phyloP scores from a whole-genome alignment of 2,797 vertebrate genomes.

The Leptoclinus maculatus region DNA sequence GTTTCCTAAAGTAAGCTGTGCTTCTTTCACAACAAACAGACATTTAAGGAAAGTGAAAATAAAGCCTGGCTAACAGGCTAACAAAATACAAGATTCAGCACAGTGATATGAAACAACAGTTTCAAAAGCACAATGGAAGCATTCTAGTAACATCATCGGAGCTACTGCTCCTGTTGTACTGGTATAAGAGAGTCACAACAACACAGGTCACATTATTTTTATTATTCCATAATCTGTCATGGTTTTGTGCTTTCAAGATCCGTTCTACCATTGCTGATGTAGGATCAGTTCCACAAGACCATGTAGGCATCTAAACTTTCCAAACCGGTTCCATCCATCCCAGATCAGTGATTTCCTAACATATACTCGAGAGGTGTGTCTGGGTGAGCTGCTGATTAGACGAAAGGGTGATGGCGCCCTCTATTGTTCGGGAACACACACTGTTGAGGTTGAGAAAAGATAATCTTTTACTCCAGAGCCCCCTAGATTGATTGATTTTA shows the following conservation, averaged over 20 bases:
- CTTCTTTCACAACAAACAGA: not conserved
- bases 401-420: constrained; percentile 66
- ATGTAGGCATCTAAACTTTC: not conserved
- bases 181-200: no score
- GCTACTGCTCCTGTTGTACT: no score
- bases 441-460: not conserved
- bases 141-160: not conserved
- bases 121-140: not conserved
- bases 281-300: not conserved
- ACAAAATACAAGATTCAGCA: not conserved
- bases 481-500: not conserved
- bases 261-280: not conserved
- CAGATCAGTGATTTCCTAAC: not conserved
- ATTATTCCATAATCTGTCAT: no score
- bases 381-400: constrained; percentile 5
- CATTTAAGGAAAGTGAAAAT: not conserved
- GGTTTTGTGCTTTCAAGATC: not conserved
- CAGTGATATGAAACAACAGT: not conserved
- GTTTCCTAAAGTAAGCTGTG: not conserved
- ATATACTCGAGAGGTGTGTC: not conserved
- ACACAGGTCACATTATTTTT: no score
- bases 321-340: not conserved
- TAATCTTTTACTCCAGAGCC: not conserved
- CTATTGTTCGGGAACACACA: constrained; percentile 48
- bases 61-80: not conserved